Evolutionary conservation across 37 sponge, comb jelly and placozoan genomes (phyloP), one percentile per base, ranked within the genome.

Genomic region (Cladorhizidae sp.): DNA sequence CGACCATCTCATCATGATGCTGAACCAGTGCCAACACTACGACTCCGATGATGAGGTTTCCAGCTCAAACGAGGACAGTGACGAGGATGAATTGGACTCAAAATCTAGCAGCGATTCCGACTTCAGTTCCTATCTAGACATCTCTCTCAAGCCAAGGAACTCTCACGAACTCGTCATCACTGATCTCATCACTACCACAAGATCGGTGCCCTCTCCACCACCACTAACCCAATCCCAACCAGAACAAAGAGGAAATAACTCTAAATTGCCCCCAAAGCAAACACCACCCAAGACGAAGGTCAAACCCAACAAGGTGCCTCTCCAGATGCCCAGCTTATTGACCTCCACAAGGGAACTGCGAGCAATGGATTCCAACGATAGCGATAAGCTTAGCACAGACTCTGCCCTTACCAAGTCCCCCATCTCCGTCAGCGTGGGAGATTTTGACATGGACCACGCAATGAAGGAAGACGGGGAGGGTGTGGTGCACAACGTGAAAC

Each of bases 301-400:
- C 72, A 41, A 41, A 68, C 3, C 37, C 69, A 68, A 68, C 67
- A 11, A 65, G 67, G 20, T 42, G 5, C 50, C 23, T 21, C 26
- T 14, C 20, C 52, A 32, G 64, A 77, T 0, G 42, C 65, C 23
- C 51, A 64, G 64, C 40, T 76, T 12, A 57, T 58, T n/a, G 55
- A 57, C 1, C n/a, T 31, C 20, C 61, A 57, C 11, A 11, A 29
- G 23, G 54, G 32, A 40, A 21, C 42, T 72, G 45, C 12, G 59
- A 35, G 23, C 70, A 38, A 57, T 70, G 32, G 81, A 57, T 8
- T 71, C 72, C 35, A 81, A 71, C 2, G 81, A 81, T 61, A 81
- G 81, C 33, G 72, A 81, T 25, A 57, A 57, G 11, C 63, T 65
- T 22, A 38, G 38, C 2, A 42, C 78, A 26, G 64, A 64, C 32